Base-by-base conservation (phyloP, 2,888 invertebrate genomes). In the Drosophila koepferae region DNA sequence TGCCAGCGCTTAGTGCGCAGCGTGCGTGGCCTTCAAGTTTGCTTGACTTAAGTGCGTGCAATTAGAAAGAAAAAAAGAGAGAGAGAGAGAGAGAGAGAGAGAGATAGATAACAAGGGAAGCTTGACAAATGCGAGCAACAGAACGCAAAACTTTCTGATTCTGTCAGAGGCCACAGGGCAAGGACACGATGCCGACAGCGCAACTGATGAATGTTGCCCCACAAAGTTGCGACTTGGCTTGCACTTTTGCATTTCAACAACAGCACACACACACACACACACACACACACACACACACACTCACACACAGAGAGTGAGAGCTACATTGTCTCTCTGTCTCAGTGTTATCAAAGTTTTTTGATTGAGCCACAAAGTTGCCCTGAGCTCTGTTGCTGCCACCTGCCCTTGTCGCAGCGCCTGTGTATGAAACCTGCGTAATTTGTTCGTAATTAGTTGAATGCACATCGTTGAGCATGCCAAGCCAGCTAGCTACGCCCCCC, bases 401-500 rank as follows among this genome's bases (percentile, higher is more conserved):
- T 78, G 78, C 59, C 60, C 46, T 43, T n/a, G 40, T 53, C n/a
- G 49, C 64, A 68, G 70, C 72, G 68, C 72, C 64, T 80, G 72
- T 75, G 78, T 67, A 76, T 82, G 85, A 77, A 78, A 80, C 77
- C 77, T 70, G 77, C 76, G 82, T 81, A 85, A 85, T 85, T 85
- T 85, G 85, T 85, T 85, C 81, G 77, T 85, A 87, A 85, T 85
- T 85, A 85, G 85, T 85, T 85, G 81, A 69, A 71, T 86, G 84
- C 84, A 86, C 86, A 86, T 84, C 86, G 86, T 79, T 80, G 67
- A 72, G 72, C 69, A 70, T 62, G 63, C 74, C 56, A 20, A 20
- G 20, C 20, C 20, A 20, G 20, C 20, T 20, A 20, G 20, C 31
- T 31, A 40, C 16, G 7, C 10, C 7, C 16, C 18, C 28, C 20